A percentile compares a stretch with the other conserved stretches of the same genome.
phyloP scores from a whole-genome alignment of 2,888 invertebrate genomes.

The Meghimatium bilineatum region DNA sequence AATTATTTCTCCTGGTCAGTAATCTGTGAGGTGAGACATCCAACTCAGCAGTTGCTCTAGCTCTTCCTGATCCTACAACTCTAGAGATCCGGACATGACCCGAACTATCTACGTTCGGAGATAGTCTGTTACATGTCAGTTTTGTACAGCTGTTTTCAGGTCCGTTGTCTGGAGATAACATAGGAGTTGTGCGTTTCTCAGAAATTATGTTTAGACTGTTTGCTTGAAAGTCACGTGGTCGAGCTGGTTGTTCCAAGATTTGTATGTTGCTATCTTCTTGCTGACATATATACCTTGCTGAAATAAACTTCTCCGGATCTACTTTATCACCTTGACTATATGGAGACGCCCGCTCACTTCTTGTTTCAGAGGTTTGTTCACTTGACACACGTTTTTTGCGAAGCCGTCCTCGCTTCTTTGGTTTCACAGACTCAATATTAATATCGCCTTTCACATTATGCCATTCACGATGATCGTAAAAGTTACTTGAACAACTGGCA shows the following conservation, averaged over 20 bases:
- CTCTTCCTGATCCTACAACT: neutral
- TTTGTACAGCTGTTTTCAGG: neutral
- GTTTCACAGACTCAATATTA: neutral
- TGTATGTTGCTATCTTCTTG: neutral
- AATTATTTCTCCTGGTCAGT: constrained; percentile 31
- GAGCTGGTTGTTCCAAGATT: neutral
- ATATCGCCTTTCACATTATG: neutral
- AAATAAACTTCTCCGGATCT: neutral
- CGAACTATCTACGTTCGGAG: constrained; percentile 27
- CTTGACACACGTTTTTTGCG: constrained; percentile 12
- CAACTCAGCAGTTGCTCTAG: neutral
- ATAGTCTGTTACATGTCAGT: neutral
- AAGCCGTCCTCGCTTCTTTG: neutral
- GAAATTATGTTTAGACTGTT: neutral
- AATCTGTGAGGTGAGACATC: constrained; percentile 42
- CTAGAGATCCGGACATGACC: constrained; percentile 18
- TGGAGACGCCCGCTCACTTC: neutral
- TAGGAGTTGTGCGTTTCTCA: neutral
- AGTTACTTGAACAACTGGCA: constrained; percentile 38
- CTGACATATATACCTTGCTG: neutral
- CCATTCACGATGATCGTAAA: constrained; percentile 41
- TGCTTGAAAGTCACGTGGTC: neutral
- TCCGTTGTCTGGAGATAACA: neutral
- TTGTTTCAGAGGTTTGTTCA: neutral
- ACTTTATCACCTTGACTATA: neutral